Evolutionary conservation across 2,113 vertebrate genomes (phyloP).

Genomic region (Zosterops lateralis): DNA sequence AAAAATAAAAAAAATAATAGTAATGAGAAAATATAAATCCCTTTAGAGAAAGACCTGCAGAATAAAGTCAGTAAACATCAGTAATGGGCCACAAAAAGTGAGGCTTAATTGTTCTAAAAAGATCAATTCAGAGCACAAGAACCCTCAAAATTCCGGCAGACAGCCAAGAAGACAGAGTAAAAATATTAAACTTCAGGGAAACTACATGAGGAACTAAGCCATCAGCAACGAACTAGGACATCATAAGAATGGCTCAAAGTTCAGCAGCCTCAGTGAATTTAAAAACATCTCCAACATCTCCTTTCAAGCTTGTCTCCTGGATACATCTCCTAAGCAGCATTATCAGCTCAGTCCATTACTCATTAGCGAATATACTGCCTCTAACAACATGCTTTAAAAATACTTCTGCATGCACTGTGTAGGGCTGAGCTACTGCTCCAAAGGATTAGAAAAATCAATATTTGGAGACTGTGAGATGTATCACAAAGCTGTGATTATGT

Average conservation of each 20-base stretch:
- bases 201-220: not conserved
- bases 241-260: not conserved
- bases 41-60: not conserved
- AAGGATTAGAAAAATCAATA: constrained; percentile 54
- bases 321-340: constrained; percentile 37
- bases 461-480: constrained; percentile 43
- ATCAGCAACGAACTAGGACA: not conserved
- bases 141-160: not conserved
- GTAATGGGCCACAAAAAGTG: not conserved
- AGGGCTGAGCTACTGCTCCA: constrained; percentile 19
- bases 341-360: constrained; percentile 35
- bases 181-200: not conserved
- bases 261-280: not conserved
- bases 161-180: not conserved
- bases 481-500: constrained; percentile 35
- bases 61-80: not conserved
- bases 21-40: not conserved
- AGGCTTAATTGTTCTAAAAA: not conserved
- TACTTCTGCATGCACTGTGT: not conserved
- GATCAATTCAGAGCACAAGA: not conserved
- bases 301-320: constrained; percentile 27
- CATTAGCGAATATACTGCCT: constrained; percentile 12
- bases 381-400: not conserved
- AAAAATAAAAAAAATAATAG: not conserved
- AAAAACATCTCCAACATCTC: not conserved